phyloP scores from a whole-genome alignment of 2,888 invertebrate species.

The Watsonalla cultraria region DNA sequence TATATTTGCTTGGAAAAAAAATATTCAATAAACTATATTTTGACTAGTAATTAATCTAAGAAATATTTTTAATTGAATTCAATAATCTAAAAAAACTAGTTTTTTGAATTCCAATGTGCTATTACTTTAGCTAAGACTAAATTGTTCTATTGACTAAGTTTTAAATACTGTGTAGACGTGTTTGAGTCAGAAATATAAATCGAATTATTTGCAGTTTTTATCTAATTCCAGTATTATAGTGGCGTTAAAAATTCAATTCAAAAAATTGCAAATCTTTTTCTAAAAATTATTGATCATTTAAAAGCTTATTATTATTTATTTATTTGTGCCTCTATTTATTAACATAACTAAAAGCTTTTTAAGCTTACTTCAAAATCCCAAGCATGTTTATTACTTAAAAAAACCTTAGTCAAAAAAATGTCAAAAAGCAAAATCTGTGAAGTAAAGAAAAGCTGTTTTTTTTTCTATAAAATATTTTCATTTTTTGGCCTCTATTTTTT shows the following conservation, averaged over 20 bases:
- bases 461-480: conserved; percentile 22
- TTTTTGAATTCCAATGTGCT: no score
- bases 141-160: no score
- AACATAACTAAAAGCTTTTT: conserved; percentile 9
- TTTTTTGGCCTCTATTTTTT: conserved; percentile 46
- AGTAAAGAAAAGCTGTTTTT: conserved; percentile 27
- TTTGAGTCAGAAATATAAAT: not conserved
- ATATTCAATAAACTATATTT: no score
- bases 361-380: conserved; percentile 19
- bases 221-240: conserved; percentile 23
- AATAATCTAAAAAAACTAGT: no score
- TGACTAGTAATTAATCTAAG: no score
- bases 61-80: no score
- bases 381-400: conserved; percentile 19
- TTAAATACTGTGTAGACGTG: not conserved
- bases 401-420: conserved; percentile 3
- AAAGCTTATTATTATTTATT: conserved; percentile 3
- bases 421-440: conserved; percentile 15
- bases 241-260: conserved; percentile 19
- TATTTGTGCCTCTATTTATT: conserved; percentile 6
- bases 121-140: no score
- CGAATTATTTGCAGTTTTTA: not conserved
- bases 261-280: not conserved
- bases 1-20: no score
- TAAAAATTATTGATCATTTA: not conserved